Conservation (phyloP, 2,113 vertebrate genomes). For the Ardeotis arabs region DNA sequence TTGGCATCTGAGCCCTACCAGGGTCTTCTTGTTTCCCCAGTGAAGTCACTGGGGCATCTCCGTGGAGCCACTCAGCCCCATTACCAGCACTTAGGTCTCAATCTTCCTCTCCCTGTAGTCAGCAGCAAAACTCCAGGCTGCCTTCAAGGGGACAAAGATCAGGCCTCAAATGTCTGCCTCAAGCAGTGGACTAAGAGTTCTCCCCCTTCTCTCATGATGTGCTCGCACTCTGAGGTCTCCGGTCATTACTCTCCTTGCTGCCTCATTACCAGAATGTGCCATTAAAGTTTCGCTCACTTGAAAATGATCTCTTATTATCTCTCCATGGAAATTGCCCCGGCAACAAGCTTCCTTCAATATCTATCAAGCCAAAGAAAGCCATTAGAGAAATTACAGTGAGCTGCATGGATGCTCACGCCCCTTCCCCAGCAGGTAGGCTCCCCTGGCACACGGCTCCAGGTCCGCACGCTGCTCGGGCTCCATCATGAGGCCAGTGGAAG, state of each 20-base stretch:
- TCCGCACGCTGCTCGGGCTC: neutral
- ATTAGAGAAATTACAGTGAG: constrained; percentile 63
- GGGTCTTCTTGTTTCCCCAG: neutral
- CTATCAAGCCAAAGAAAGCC: constrained; percentile 68
- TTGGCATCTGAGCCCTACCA: neutral
- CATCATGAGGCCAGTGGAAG: constrained; percentile 40
- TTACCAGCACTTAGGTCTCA: neutral
- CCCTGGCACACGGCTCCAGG: rapidly evolving
- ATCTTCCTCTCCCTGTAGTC: neutral
- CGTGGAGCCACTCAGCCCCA: neutral
- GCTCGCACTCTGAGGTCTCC: constrained; percentile 11
- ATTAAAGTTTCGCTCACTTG: constrained; percentile 75
- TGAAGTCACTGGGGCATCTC: neutral
- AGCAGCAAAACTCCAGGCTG: neutral
- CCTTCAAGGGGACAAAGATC: neutral
- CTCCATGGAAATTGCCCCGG: constrained; percentile 73
- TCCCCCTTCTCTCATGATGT: neutral
- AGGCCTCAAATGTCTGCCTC: neutral
- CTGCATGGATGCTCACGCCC: constrained; percentile 27
- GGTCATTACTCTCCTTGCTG: constrained; percentile 72
- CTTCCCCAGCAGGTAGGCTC: neutral
- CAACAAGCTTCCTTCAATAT: constrained; percentile 74
- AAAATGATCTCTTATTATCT: constrained; percentile 77
- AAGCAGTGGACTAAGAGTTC: neutral
- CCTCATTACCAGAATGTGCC: constrained; percentile 75